Conservation (phyloP, 1,140 invertebrate species). For the Bombus picipes region DNA sequence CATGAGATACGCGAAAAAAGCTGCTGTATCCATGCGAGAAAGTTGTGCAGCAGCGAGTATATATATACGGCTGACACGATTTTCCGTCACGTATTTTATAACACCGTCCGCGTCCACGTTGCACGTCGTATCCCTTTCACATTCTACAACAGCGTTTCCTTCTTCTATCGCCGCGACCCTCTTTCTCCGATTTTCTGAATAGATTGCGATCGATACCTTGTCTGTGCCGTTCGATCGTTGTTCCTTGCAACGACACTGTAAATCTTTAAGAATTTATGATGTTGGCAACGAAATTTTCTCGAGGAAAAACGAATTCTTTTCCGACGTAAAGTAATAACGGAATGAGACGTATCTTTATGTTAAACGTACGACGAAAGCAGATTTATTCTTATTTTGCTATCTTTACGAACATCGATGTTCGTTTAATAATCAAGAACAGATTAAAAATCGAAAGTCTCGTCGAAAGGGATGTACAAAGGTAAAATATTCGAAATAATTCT, state of each 20-base stretch:
- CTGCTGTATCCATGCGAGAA: slow-evolving; percentile 27
- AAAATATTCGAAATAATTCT: not conserved
- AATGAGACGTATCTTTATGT: too few species aligned
- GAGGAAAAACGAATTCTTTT: not conserved
- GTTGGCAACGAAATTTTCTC: not conserved
- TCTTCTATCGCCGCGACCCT: not conserved
- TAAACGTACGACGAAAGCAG: not conserved
- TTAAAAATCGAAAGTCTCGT: too few species aligned
- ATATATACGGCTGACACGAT: slow-evolving; percentile 36
- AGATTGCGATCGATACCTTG: not conserved
- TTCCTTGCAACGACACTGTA: not conserved
- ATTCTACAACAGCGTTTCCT: slow-evolving; percentile 6
- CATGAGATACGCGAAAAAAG: not conserved
- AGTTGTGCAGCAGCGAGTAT: slow-evolving; percentile 22
- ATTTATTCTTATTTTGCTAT: not conserved
- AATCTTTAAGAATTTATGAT: not conserved
- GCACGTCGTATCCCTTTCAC: slow-evolving; percentile 38
- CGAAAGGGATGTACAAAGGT: too few species aligned
- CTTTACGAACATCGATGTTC: too few species aligned
- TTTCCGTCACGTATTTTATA: slow-evolving; percentile 26
- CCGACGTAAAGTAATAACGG: not conserved
- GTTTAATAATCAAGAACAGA: too few species aligned
- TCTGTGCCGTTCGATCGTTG: not conserved
- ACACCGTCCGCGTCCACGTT: not conserved
- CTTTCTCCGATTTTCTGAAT: not conserved